phyloP scores from a whole-genome alignment of 1,140 invertebrate genomes.

The Zaprionus taronus region DNA sequence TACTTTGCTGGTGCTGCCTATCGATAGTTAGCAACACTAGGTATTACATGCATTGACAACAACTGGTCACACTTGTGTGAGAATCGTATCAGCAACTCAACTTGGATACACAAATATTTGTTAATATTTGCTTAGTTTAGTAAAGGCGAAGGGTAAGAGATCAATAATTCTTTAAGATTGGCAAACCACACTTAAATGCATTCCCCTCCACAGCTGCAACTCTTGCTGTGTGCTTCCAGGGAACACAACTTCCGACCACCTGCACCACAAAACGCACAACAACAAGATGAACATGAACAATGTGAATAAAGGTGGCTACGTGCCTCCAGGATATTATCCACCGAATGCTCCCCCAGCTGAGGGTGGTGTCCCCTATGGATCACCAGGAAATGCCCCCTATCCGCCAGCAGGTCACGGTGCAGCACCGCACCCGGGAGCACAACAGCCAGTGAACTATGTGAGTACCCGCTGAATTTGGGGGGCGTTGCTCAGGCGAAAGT shows the following conservation, averaged over 20 bases:
- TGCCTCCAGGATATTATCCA: constrained; percentile 69
- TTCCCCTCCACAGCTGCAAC: neutral
- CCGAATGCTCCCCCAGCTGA: constrained; percentile 68
- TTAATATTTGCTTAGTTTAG: neutral
- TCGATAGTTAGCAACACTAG: neutral
- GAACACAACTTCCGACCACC: constrained; percentile 24
- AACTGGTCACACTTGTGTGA: constrained; percentile 3
- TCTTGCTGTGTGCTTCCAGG: constrained; percentile 32
- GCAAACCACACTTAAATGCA: neutral
- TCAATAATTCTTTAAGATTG: neutral
- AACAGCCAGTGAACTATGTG: constrained; percentile 33
- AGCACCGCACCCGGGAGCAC: neutral
- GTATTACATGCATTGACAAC: neutral
- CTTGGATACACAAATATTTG: constrained; percentile 2
- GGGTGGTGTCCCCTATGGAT: constrained; percentile 38
- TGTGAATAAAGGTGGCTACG: constrained; percentile 72
- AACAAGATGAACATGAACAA: constrained; percentile 64
- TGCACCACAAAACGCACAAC: constrained; percentile 26
- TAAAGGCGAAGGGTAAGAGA: neutral
- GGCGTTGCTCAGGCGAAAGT: constrained; percentile 27
- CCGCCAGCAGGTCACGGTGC: constrained; percentile 3
- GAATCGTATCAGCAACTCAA: neutral
- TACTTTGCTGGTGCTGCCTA: neutral
- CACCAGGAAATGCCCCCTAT: constrained; percentile 26
- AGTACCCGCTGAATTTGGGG: constrained; percentile 18